These are phyloP conservation scores for Corythoichthys intestinalis DNA, from an alignment of 2,113 vertebrate species.

Conservation along the genomic window DNA sequence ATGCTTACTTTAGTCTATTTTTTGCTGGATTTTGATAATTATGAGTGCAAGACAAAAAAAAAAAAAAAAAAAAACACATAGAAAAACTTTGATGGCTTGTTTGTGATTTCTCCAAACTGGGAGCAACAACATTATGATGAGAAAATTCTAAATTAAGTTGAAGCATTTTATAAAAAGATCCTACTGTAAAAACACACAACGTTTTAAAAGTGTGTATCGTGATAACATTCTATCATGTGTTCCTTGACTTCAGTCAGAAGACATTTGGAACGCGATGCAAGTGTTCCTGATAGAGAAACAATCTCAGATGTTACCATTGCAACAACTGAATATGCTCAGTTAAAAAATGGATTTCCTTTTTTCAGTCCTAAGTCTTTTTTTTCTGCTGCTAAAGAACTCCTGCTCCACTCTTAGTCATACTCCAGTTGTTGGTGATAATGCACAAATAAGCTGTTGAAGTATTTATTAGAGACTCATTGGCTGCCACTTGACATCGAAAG, in stretches of 20 bases:
- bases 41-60: not conserved
- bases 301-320: not conserved
- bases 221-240: not conserved
- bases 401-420: too few species aligned
- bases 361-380: too few species aligned
- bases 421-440: too few species aligned
- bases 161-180: conserved; percentile 30
- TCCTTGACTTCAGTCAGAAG: not conserved
- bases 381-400: too few species aligned
- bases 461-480: too few species aligned
- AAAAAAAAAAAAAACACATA: not conserved
- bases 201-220: conserved; percentile 18
- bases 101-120: conserved; percentile 3
- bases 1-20: not conserved
- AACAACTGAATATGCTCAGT: too few species aligned
- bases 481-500: too few species aligned
- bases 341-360: too few species aligned
- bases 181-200: conserved; percentile 30
- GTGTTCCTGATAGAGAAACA: not conserved
- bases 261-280: not conserved
- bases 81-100: not conserved
- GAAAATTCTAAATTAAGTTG: conserved; percentile 35
- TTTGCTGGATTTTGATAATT: not conserved
- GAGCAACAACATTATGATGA: conserved; percentile 3
- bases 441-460: too few species aligned